A percentile compares a stretch with the other conserved stretches of the same genome.
These are phyloP conservation scores for Murina feae DNA, from an alignment of 2,113 vertebrate genomes.

Conservation along the genomic window DNA sequence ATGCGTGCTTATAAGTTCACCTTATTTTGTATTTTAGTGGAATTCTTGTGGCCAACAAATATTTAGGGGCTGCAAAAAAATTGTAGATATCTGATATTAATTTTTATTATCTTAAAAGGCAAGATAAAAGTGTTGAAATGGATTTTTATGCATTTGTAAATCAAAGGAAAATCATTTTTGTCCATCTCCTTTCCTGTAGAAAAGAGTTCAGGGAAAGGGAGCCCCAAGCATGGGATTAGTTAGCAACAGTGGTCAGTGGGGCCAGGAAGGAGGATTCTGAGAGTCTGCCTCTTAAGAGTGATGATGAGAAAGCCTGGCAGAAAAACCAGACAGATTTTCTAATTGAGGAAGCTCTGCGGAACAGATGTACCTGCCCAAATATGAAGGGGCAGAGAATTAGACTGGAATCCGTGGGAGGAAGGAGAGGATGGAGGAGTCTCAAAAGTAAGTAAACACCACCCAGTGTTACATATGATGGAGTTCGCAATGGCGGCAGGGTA, in stretches of 20 bases:
- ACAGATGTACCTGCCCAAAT: background rate
- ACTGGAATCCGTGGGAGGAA: background rate
- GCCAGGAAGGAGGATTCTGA: background rate
- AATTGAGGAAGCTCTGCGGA: background rate
- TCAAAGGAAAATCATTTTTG: background rate
- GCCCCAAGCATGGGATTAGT: background rate
- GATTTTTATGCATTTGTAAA: background rate
- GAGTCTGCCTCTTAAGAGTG: background rate
- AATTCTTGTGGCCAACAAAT: background rate
- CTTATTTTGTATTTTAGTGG: background rate
- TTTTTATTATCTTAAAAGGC: background rate
- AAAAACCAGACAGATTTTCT: background rate
- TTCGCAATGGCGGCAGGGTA: background rate
- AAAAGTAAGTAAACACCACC: background rate
- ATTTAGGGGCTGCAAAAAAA: background rate
- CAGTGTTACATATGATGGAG: background rate
- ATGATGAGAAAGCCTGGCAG: background rate
- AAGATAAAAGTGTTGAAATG: background rate
- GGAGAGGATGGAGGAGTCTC: background rate
- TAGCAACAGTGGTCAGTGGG: background rate
- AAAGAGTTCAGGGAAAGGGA: background rate
- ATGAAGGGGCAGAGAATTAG: background rate
- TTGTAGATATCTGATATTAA: background rate
- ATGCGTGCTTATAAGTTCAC: background rate
- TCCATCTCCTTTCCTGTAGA: background rate